Evolutionary conservation across 1,140 invertebrate genomes (phyloP).

Genomic region (Diabrotica undecimpunctata): DNA sequence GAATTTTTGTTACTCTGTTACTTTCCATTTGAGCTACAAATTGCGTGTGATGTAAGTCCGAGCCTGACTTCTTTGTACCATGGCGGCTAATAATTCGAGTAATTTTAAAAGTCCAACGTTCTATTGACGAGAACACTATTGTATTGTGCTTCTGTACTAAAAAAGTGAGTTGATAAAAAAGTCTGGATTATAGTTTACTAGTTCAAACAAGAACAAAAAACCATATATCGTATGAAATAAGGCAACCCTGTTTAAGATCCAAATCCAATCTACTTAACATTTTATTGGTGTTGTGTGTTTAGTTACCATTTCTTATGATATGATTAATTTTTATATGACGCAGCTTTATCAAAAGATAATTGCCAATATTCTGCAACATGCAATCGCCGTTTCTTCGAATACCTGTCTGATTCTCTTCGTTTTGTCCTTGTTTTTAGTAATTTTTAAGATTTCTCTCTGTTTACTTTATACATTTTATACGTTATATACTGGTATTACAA

Average conservation of each 20-base stretch:
- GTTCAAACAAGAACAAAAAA: neutral
- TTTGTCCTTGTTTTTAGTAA: neutral
- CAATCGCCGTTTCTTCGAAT: slow-evolving; percentile 10
- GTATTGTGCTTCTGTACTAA: no score
- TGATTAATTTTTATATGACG: slow-evolving; percentile 16
- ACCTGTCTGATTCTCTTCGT: neutral
- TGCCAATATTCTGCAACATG: slow-evolving; percentile 16
- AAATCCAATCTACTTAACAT: slow-evolving; percentile 10
- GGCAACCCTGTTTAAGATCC: neutral
- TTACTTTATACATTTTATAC: no score
- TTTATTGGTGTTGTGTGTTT: slow-evolving; percentile 19
- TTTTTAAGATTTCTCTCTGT: neutral
- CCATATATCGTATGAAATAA: neutral
- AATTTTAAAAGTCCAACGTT: no score
- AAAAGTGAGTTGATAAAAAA: no score
- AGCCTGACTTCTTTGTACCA: no score
- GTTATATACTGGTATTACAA: no score
- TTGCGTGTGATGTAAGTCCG: no score
- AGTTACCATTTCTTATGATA: slow-evolving; percentile 16
- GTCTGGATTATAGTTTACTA: no score
- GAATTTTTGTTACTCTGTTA: no score
- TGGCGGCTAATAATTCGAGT: no score
- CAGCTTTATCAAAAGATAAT: slow-evolving; percentile 16
- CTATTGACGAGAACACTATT: no score
- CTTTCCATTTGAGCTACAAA: no score